Evolutionary conservation across 2,888 invertebrate species (phyloP).

Genomic region (Mimachlamys varia): DNA sequence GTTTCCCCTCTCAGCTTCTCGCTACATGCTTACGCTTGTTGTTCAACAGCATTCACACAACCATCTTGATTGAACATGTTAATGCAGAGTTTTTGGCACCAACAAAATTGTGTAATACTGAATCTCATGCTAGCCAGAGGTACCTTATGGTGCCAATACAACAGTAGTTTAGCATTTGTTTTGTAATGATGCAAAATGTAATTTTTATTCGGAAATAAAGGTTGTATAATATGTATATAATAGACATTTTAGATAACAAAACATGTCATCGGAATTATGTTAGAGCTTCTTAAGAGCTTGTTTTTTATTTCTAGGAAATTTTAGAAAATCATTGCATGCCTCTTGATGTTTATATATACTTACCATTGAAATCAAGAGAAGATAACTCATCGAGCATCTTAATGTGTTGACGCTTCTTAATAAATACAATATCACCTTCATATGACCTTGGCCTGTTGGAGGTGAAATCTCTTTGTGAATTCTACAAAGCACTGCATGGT

Average conservation of each 20-base stretch:
- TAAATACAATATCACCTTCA: too few relatives aligned
- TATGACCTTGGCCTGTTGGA: not conserved
- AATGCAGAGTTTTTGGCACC: not conserved
- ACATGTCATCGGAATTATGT: too few relatives aligned
- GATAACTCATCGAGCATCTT: not conserved
- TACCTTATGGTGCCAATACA: not conserved
- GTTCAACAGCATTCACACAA: not conserved
- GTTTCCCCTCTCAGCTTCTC: not conserved
- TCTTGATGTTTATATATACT: not conserved
- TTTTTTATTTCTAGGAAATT: not conserved
- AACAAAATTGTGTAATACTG: not conserved
- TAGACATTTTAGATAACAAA: not conserved
- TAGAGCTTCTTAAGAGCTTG: not conserved
- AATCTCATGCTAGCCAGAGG: not conserved
- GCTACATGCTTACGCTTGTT: constrained; percentile 8
- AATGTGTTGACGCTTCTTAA: too few relatives aligned
- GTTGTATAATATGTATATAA: not conserved
- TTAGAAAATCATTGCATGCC: not conserved
- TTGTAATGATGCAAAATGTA: not conserved
- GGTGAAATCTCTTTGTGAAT: not conserved
- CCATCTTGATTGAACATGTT: not conserved
- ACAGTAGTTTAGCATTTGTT: not conserved
- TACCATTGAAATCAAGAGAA: not conserved
- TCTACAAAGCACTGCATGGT: not conserved
- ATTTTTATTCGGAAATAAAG: not conserved